Conservation (phyloP, 2,113 vertebrate genomes). For the Nansenia antarctica region DNA sequence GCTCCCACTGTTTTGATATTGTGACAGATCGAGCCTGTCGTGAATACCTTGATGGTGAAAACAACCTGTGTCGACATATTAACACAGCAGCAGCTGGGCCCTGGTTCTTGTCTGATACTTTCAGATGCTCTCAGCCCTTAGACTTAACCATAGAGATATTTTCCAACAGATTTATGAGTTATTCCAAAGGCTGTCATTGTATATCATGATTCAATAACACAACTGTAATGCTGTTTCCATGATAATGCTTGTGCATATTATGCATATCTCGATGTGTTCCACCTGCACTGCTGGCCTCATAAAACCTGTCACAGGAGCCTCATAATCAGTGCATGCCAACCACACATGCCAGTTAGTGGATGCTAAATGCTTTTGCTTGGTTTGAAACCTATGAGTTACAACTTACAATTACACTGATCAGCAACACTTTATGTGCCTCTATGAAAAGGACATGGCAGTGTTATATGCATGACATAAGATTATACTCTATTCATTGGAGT, state of each 20-base stretch:
- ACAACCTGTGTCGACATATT: background rate
- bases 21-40: conserved; percentile 34
- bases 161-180: conserved; percentile 5
- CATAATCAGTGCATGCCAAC: too few species aligned
- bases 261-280: conserved; percentile 22
- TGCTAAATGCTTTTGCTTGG: too few species aligned
- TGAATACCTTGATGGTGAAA: conserved; percentile 6
- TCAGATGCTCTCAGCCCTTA: background rate
- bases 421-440: too few species aligned
- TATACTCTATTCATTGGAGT: too few species aligned
- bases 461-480: too few species aligned
- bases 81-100: background rate
- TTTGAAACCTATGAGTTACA: too few species aligned
- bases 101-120: background rate
- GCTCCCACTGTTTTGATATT: conserved; percentile 37
- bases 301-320: conserved; percentile 16
- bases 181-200: conserved; percentile 9
- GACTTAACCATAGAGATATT: too few species aligned
- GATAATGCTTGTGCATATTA: conserved; percentile 18
- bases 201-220: conserved; percentile 8
- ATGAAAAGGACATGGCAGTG: too few species aligned
- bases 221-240: background rate
- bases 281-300: conserved; percentile 13
- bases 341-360: too few species aligned
- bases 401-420: too few species aligned